Conservation (phyloP, 30 jellyfish, hydroid and myxozoan species). For the Hydractinia echinata region DNA sequence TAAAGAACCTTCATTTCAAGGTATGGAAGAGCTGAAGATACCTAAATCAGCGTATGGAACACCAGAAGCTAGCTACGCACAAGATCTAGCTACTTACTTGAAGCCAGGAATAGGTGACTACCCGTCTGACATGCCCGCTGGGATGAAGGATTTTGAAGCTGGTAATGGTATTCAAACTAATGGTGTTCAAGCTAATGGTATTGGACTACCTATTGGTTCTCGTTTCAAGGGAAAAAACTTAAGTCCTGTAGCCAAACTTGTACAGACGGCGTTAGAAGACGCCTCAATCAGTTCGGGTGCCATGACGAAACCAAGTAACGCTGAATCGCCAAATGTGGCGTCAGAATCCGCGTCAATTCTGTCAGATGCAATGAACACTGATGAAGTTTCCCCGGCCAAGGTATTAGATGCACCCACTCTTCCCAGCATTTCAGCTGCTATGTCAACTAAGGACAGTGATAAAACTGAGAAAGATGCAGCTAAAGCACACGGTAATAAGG, state of each 20-base stretch:
- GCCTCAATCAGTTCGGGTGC: background rate
- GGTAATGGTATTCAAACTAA: background rate
- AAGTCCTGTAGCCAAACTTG: conserved; percentile 12
- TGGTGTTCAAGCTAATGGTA: background rate
- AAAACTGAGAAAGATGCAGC: background rate
- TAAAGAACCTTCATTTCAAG: background rate
- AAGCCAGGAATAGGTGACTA: conserved; percentile 47
- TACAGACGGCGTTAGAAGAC: conserved; percentile 28
- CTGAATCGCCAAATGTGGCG: background rate
- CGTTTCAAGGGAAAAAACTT: background rate
- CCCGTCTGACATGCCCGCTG: conserved; percentile 36
- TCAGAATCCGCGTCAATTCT: conserved; percentile 9
- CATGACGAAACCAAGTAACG: background rate
- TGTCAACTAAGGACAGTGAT: background rate
- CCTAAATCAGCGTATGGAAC: conserved; percentile 14
- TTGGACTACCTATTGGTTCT: conserved; percentile 18
- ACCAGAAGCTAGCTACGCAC: conserved; percentile 21
- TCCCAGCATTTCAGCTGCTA: no score
- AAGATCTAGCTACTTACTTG: conserved; percentile 28
- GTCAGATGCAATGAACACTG: conserved; percentile 19
- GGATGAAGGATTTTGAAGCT: conserved; percentile 4
- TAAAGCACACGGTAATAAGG: background rate
- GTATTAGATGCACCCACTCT: background rate
- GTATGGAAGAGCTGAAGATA: conserved; percentile 1
- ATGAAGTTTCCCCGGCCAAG: conserved; percentile 25